Evolutionary conservation across 2,797 vertebrate genomes (phyloP).

Genomic region (Gastrophryne carolinensis): DNA sequence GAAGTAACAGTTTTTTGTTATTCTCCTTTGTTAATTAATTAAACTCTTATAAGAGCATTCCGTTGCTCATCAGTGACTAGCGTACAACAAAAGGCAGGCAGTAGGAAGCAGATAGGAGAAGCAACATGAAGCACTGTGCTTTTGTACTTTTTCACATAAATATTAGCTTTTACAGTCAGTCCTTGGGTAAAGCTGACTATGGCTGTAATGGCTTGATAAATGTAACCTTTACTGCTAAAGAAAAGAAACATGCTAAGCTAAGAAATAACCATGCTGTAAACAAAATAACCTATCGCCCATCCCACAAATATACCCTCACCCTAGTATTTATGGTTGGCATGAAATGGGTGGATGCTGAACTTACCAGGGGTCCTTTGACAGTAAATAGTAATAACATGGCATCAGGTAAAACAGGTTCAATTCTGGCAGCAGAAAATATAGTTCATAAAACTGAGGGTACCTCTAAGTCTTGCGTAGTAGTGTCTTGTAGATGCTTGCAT

Average conservation of each 20-base stretch:
- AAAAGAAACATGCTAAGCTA: not conserved
- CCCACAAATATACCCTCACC: no score
- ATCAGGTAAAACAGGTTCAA: no score
- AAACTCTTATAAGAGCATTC: constrained; percentile 23
- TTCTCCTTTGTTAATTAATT: constrained; percentile 48
- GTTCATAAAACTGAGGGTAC: no score
- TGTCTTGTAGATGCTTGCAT: no score
- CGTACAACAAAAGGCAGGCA: constrained; percentile 28
- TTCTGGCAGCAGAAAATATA: no score
- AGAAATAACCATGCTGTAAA: not conserved
- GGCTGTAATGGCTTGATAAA: constrained; percentile 22
- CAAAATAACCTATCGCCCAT: no score
- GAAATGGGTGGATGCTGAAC: no score
- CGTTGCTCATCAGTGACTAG: constrained; percentile 35
- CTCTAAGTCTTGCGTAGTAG: no score
- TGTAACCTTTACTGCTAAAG: not conserved
- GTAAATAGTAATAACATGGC: no score
- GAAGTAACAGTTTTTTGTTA: constrained; percentile 45
- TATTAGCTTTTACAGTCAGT: constrained; percentile 1
- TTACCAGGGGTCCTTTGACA: no score
- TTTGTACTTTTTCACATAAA: not conserved
- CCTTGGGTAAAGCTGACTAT: not conserved
- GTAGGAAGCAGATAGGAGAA: constrained; percentile 1
- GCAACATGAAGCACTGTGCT: not conserved
- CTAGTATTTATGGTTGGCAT: no score